These are phyloP conservation scores for Hormaphis cornu DNA, from an alignment of 1,140 invertebrate species.

Conservation along the genomic window DNA sequence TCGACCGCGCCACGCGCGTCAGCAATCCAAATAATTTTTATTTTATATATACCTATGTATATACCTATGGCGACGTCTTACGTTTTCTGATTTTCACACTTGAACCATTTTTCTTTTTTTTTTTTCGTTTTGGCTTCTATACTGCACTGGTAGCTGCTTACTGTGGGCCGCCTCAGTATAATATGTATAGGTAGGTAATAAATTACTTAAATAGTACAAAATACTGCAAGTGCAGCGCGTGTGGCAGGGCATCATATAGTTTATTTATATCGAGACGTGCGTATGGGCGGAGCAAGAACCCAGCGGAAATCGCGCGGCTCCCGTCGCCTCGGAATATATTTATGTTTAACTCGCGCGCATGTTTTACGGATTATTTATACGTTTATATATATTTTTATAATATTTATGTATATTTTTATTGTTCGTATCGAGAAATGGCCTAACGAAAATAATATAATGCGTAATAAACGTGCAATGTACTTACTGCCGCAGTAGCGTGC, in stretches of 20 bases:
- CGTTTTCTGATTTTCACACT: no score
- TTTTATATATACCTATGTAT: no score
- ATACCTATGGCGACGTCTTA: no score
- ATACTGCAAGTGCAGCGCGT: neutral
- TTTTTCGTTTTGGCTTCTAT: no score
- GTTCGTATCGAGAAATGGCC: constrained; percentile 15
- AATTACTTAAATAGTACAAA: no score
- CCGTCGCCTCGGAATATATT: neutral
- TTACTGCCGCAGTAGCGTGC: neutral
- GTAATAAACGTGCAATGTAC: neutral
- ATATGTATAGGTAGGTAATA: no score
- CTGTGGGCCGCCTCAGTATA: no score
- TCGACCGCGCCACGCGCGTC: no score
- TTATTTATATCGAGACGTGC: constrained; percentile 26
- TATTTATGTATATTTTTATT: constrained; percentile 18
- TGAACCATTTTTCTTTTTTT: no score
- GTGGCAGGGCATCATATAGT: constrained; percentile 1
- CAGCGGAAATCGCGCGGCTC: neutral
- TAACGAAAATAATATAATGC: constrained; percentile 10
- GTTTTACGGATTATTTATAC: neutral
- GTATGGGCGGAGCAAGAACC: constrained; percentile 25
- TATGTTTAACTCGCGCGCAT: neutral
- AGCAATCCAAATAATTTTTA: no score
- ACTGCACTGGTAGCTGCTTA: no score
- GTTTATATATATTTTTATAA: neutral